Conservation (phyloP, 2,888 invertebrate species). For the Amblyjoppa fuscipennis region DNA sequence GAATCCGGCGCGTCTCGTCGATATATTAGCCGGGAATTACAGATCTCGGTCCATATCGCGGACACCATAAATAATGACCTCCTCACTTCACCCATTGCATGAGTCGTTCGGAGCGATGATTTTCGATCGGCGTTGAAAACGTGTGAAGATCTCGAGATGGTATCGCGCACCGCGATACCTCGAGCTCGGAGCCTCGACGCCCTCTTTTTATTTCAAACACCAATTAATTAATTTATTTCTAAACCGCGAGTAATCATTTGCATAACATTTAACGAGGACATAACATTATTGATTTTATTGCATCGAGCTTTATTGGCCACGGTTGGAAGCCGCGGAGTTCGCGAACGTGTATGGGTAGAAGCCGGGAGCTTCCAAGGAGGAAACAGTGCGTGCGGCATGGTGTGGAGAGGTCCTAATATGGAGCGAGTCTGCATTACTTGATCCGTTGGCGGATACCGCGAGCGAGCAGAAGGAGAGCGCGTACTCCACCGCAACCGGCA, state of each 20-base stretch:
- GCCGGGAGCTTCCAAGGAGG: constrained; percentile 73
- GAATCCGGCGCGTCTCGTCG: constrained; percentile 57
- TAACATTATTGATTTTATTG: constrained; percentile 30
- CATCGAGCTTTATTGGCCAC: constrained; percentile 43
- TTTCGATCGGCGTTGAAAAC: constrained; percentile 38
- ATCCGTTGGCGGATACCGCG: constrained; percentile 74
- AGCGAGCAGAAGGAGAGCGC: constrained; percentile 51
- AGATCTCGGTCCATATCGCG: constrained; percentile 32
- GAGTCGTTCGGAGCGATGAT: constrained; percentile 31
- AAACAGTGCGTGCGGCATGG: constrained; percentile 72
- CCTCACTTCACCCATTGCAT: constrained; percentile 7
- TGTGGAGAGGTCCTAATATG: constrained; percentile 80
- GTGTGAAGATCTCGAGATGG: constrained; percentile 25
- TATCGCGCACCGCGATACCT: neutral
- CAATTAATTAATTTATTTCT: neutral
- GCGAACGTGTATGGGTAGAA: constrained; percentile 75
- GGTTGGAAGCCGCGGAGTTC: constrained; percentile 53
- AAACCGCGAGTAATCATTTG: neutral
- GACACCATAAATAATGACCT: constrained; percentile 40
- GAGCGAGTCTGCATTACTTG: constrained; percentile 81
- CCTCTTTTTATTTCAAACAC: neutral
- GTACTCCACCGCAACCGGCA: constrained; percentile 42
- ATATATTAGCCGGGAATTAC: constrained; percentile 64
- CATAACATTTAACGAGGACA: neutral
- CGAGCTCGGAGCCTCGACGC: neutral